phyloP scores from a whole-genome alignment of 2,113 vertebrate genomes.

The Corvus cornix region DNA sequence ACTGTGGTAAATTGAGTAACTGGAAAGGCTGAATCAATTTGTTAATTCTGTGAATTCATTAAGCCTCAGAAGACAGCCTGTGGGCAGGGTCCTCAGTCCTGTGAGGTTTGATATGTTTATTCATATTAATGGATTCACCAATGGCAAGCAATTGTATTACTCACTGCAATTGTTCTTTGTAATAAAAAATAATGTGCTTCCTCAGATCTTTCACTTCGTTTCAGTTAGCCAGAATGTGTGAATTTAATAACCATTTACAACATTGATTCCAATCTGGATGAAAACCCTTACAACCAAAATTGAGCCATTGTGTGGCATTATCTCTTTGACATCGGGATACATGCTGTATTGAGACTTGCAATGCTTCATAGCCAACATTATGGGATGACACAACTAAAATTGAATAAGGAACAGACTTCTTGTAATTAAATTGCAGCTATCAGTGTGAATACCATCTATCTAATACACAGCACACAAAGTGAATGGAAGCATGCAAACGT shows the following conservation, averaged over 20 bases:
- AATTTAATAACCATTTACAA: slow-evolving; percentile 33
- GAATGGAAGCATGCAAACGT: slow-evolving; percentile 42
- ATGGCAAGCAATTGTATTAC: background rate
- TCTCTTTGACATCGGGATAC: slow-evolving; percentile 7
- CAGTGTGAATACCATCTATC: slow-evolving; percentile 51
- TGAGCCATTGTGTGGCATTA: slow-evolving; percentile 13
- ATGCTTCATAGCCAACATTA: slow-evolving; percentile 43
- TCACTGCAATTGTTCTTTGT: background rate
- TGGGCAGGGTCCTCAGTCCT: background rate
- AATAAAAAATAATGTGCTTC: background rate
- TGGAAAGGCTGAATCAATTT: slow-evolving; percentile 14
- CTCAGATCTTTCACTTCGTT: slow-evolving; percentile 22
- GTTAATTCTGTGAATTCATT: slow-evolving; percentile 13
- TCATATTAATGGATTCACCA: background rate
- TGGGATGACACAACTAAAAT: slow-evolving; percentile 44
- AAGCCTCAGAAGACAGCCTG: background rate
- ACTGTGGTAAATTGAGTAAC: slow-evolving; percentile 15
- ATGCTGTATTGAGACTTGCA: slow-evolving; percentile 3
- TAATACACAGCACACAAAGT: slow-evolving; percentile 31
- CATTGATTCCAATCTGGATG: slow-evolving; percentile 44
- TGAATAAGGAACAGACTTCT: slow-evolving; percentile 38
- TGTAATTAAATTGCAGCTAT: slow-evolving; percentile 67
- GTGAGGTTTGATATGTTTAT: background rate
- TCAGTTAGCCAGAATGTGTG: slow-evolving; percentile 27
- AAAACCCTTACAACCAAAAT: background rate